Evolutionary conservation across 2,888 invertebrate genomes (phyloP), one percentile per base, ranked within the genome.

Genomic region (Polydesmus complanatus): DNA sequence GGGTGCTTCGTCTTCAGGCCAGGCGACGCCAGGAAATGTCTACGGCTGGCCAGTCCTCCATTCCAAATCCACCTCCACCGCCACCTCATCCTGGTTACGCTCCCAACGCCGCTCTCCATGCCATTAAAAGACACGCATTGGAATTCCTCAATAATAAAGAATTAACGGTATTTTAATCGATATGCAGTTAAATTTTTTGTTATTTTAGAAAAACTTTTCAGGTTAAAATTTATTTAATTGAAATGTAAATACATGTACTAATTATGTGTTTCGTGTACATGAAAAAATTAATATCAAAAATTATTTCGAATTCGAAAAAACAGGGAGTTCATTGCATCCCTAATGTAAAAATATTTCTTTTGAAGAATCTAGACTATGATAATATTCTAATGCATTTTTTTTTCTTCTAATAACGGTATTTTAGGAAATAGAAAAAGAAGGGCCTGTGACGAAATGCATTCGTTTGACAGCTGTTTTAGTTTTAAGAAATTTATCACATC

Each of bases 391-490:
- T 14, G 54, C n/a, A n/a, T 51, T 5, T 51, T 51, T 37, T 14
- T 8, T 5, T 37, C 5, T 37, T 37, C 8, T 37, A 37, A 37
- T 8, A 5, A 8, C 37, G 14, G 5, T 37, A 14, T 37, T 54
- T 68, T 77, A 79, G 48, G 77, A 93, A 92, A 96, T 97, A 75
- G 94, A 94, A 74, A 92, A 94, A 74, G 97, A 98, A 78, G 97
- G 97, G 52, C 97, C 97, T 54, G 95, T 98, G 54, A 97, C 98
- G 58, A 97, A 97, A 79, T 97, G 97, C 77, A 95, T 98, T 75
- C 83, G 98, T 66, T 79, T 98, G 69, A 97, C 98, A 56, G 90
- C 96, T 65, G 92, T 96, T 66, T 82, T 98, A 59, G 96, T 97
- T 73, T 81, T 98, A 72, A 84, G 97, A 73, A 98, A 98, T 81